Evolutionary conservation across 2,888 invertebrate genomes (phyloP), one percentile per base, ranked within the genome.

Genomic region (Microctonus aethiopoides): DNA sequence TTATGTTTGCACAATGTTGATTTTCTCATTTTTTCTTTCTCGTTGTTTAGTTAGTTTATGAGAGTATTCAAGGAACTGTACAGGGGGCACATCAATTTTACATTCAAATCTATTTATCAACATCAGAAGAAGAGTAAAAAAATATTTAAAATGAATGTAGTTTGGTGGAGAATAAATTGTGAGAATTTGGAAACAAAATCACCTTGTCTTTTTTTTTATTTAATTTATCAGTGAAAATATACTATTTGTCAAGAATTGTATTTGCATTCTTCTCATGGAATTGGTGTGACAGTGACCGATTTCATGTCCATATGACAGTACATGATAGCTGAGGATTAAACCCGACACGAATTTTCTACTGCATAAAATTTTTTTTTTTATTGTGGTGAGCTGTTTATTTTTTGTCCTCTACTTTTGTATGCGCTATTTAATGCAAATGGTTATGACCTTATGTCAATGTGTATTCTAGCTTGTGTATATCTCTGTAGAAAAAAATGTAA

Each of bases 101-200:
- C 41, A 57, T 56, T 29, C 13, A 16, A 34, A 32, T 34, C 16
- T 57, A 13, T 16, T 62, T 46, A 22, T 46, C 34, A 57, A 13
- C 11, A 16, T 7, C 16, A 16, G 34, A 32, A 16, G 11, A 57
- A 32, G 1, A 26, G n/a, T n/a, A 32, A 57, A 57, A 57, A 34
- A 32, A 34, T 32, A 16, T 29, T 57, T 32, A 57, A n/a, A 26
- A 26, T 57, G 13, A 24, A 29, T 54, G 5, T 54, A 22, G 0
- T 26, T 54, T 13, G 2, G 26, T 26, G 6, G 54, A 11, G 13
- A 10, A 54, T 54, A 46, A 60, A 60, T 60, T 62, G 52, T 63
- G 52, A 51, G 63, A 51, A 63, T 52, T 20, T 11, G 39, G 46
- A 63, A 32, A 46, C 6, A n/a, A 26, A 62, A 62, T 51, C 11